Conservation (phyloP, 2,888 invertebrate species). For the Chorisops tibialis region DNA sequence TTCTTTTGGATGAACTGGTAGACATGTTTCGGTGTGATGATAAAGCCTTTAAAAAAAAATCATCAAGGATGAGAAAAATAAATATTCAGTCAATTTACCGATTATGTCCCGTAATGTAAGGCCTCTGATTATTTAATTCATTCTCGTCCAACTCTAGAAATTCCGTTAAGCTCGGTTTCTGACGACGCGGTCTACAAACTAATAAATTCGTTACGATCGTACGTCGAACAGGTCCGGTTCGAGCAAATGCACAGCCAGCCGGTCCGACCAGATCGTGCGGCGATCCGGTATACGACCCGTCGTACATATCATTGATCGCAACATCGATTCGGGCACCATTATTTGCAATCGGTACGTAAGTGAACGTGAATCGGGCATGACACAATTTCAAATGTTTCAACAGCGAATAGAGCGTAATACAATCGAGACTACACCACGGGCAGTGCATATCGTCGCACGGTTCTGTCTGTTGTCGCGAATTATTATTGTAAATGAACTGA, state of each 20-base stretch:
- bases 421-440: constrained; percentile 94
- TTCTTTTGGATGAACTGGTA: constrained; percentile 92
- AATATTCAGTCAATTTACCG: constrained; percentile 54
- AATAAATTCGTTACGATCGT: constrained; percentile 62
- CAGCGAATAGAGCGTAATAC: constrained; percentile 79
- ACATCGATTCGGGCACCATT: constrained; percentile 89
- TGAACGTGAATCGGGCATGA: constrained; percentile 90
- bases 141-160: constrained; percentile 85
- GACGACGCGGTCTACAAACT: constrained; percentile 59
- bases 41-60: constrained; percentile 60
- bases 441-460: constrained; percentile 90
- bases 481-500: constrained; percentile 94
- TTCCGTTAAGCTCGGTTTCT: constrained; percentile 70
- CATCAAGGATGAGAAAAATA: not conserved
- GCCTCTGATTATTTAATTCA: constrained; percentile 78
- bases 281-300: constrained; percentile 92
- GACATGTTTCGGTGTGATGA: constrained; percentile 90
- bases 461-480: constrained; percentile 91
- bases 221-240: constrained; percentile 63
- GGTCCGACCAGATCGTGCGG: constrained; percentile 83
- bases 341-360: constrained; percentile 58
- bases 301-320: constrained; percentile 90
- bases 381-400: constrained; percentile 91
- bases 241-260: constrained; percentile 64
- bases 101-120: constrained; percentile 87